A percentile compares a stretch with the other conserved stretches of the same genome.
These are phyloP conservation scores for Pseudorasbora parva DNA, from an alignment of 2,113 vertebrate species.

Conservation along the genomic window DNA sequence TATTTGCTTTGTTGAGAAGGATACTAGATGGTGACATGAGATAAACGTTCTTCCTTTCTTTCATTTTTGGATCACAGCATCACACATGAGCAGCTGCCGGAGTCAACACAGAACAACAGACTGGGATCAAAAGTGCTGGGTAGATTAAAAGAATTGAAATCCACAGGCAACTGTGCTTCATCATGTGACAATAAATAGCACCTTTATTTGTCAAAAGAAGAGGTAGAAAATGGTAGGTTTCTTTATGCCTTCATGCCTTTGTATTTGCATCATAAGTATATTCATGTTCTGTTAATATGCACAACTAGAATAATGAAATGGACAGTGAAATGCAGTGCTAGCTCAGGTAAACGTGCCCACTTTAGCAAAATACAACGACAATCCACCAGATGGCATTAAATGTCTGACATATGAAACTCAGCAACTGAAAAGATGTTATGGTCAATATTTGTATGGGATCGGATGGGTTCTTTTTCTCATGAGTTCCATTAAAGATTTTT, in stretches of 20 bases:
- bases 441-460: background rate
- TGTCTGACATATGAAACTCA: constrained; percentile 11
- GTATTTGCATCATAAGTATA: background rate
- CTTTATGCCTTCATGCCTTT: background rate
- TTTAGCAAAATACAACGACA: constrained; percentile 2
- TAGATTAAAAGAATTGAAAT: constrained; percentile 64
- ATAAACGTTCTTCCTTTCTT: constrained; percentile 44
- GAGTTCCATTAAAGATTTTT: background rate
- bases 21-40: background rate
- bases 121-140: constrained; percentile 62
- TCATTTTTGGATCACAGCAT: constrained; percentile 66
- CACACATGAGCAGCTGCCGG: constrained; percentile 34
- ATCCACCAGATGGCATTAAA: constrained; percentile 37
- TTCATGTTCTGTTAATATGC: background rate
- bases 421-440: background rate
- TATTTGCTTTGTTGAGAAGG: background rate
- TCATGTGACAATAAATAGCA: constrained; percentile 23
- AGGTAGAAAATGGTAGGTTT: background rate
- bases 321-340: background rate
- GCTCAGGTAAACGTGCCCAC: background rate
- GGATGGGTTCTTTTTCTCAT: background rate
- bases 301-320: background rate
- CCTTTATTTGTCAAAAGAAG: background rate
- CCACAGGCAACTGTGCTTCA: constrained; percentile 48
- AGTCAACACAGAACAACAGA: constrained; percentile 46